Evolutionary conservation across 2,797 vertebrate species (phyloP), one percentile per base, ranked within the genome.

Genomic region (Enteromius unitaeniatus): DNA sequence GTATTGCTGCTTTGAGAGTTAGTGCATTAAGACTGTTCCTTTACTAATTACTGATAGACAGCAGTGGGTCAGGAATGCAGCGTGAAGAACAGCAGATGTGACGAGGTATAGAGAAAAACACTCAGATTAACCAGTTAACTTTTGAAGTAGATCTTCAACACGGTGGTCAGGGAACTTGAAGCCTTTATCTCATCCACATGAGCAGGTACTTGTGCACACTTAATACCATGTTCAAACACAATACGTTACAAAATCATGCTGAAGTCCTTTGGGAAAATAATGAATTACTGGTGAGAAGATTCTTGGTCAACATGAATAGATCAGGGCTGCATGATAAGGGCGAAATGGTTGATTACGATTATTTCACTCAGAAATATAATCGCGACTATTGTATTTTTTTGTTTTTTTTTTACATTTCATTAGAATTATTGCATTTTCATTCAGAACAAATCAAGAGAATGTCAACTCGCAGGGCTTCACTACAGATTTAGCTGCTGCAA

Each of bases 1-100:
- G 51, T 83, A 86, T 75, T 86, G 85, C 81, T 83, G 77, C 67
- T 58, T 82, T 67, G 34, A 58, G 64, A 53, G 37, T 19, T 69
- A 78, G 74, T 83, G 64, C 74, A 78, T 78, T 15, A 45, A 78
- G 14, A 79, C 34, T 37, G n/a, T 67, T 55, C 9, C 21, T 28
- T 42, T 65, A 72, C 55, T 70, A 72, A 64, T 68, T 47, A 68
- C 21, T 21, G 51, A 75, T 37, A 77, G 72, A 81, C 64, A 76
- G 62, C 64, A 21, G 26, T 76, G 81, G 34, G n/a, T 28, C 28
- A 53, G 55, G 21, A 74, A 23, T 28, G 28, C 51, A 23, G 51
- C 6, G 14, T 62, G 40, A 42, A 70, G 53, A 64, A 80, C 77
- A 80, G 45, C 15, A 49, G 42, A 26, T 10, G 15, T 47, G 37